Conservation (phyloP, 2,888 invertebrate species). For the Gandaritis pyraliata region DNA sequence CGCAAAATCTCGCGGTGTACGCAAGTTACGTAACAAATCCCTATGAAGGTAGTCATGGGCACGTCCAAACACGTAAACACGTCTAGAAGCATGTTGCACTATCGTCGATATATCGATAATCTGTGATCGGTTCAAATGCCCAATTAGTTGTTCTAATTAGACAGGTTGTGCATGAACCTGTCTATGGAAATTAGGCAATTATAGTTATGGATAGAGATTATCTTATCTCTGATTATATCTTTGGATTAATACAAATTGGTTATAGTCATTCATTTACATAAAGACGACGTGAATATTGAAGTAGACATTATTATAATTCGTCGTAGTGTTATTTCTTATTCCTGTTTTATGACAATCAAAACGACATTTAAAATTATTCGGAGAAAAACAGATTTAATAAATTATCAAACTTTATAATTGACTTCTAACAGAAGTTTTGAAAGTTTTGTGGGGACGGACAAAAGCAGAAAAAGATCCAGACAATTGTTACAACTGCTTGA, state of each 20-base stretch:
- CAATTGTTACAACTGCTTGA: conserved; percentile 41
- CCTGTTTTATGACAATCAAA: too few species aligned
- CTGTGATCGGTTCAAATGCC: background rate
- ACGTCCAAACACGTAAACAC: background rate
- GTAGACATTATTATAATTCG: too few species aligned
- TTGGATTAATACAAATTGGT: background rate
- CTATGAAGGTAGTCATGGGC: background rate
- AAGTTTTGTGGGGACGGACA: background rate
- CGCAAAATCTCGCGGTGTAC: too few species aligned
- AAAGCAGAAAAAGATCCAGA: conserved; percentile 12
- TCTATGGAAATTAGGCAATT: conserved; percentile 9
- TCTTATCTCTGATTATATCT: conserved; percentile 13
- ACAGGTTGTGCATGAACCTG: conserved; percentile 7
- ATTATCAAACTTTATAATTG: too few species aligned
- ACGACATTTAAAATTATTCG: too few species aligned
- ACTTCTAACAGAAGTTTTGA: background rate
- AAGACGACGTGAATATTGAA: too few species aligned
- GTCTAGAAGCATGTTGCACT: background rate
- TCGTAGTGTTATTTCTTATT: too few species aligned
- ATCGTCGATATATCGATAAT: background rate
- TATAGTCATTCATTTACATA: too few species aligned
- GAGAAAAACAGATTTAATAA: too few species aligned
- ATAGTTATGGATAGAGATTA: conserved; percentile 2
- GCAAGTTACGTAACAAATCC: too few species aligned
- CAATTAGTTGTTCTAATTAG: conserved; percentile 11